phyloP scores from a whole-genome alignment of 2,888 invertebrate species.

The Euproctis similis region DNA sequence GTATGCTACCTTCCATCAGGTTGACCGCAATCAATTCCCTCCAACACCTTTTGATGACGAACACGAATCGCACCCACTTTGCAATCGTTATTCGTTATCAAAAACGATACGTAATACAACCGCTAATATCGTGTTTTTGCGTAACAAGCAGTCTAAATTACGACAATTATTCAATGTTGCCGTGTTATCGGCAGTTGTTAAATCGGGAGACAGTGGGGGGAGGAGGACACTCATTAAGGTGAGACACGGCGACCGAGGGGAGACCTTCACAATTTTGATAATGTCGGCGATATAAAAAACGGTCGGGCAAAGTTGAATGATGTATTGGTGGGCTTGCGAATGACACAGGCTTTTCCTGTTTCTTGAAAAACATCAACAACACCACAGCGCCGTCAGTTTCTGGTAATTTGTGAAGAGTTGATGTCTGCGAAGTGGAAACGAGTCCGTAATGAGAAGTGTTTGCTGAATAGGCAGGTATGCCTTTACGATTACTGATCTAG shows the following conservation, averaged over 20 bases:
- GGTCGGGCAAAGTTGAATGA: conserved; percentile 21
- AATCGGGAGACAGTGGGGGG: conserved; percentile 42
- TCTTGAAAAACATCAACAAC: conserved; percentile 6
- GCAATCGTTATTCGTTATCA: conserved; percentile 41
- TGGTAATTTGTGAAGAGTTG: conserved; percentile 2
- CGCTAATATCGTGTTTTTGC: conserved; percentile 54
- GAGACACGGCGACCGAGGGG: conserved; percentile 27
- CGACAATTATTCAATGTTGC: conserved; percentile 72
- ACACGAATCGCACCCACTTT: no score
- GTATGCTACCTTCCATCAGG: no score
- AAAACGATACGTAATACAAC: conserved; percentile 55
- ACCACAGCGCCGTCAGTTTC: conserved; percentile 1
- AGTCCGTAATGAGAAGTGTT: conserved; percentile 6
- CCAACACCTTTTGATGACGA: no score
- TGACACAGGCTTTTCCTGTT: conserved; percentile 4
- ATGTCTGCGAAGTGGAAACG: background rate
- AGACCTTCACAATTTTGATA: conserved; percentile 23
- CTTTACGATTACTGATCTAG: conserved; percentile 1
- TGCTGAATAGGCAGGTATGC: conserved; percentile 1
- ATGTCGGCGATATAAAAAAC: conserved; percentile 25
- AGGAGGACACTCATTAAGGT: conserved; percentile 55
- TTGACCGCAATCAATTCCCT: no score
- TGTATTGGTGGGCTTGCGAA: conserved; percentile 22
- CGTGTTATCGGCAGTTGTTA: conserved; percentile 68
- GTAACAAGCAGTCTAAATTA: conserved; percentile 67